Evolutionary conservation across 2,113 vertebrate genomes (phyloP).

Genomic region (Struthidea cinerea): DNA sequence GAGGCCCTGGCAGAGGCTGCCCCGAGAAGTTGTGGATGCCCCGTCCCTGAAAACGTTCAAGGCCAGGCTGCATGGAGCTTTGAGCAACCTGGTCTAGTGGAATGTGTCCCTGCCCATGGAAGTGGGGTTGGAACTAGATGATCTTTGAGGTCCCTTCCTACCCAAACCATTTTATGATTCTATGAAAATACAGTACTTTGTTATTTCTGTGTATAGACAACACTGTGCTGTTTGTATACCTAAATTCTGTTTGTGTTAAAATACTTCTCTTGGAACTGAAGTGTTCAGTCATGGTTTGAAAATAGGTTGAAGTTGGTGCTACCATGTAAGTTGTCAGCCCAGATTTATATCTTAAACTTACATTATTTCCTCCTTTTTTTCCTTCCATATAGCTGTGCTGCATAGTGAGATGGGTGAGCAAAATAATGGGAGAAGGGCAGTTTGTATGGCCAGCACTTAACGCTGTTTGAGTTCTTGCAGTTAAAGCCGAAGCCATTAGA

Average conservation of each 20-base stretch:
- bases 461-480: background rate
- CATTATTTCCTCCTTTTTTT: background rate
- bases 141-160: background rate
- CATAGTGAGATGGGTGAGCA: background rate
- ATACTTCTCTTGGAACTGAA: background rate
- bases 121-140: background rate
- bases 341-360: background rate
- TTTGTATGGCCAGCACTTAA: background rate
- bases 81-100: background rate
- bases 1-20: background rate
- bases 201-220: background rate
- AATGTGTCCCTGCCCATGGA: background rate
- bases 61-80: background rate
- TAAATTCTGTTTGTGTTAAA: background rate
- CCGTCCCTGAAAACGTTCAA: background rate
- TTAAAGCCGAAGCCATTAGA: constrained; percentile 46
- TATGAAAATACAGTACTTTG: background rate
- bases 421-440: background rate
- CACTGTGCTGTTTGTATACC: background rate
- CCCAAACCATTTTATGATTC: background rate
- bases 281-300: background rate
- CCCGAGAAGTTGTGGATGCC: background rate
- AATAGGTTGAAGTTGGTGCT: background rate
- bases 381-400: background rate
- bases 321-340: background rate